These are phyloP conservation scores for Perca flavescens DNA, from an alignment of 2,113 vertebrate species.

Conservation along the genomic window DNA sequence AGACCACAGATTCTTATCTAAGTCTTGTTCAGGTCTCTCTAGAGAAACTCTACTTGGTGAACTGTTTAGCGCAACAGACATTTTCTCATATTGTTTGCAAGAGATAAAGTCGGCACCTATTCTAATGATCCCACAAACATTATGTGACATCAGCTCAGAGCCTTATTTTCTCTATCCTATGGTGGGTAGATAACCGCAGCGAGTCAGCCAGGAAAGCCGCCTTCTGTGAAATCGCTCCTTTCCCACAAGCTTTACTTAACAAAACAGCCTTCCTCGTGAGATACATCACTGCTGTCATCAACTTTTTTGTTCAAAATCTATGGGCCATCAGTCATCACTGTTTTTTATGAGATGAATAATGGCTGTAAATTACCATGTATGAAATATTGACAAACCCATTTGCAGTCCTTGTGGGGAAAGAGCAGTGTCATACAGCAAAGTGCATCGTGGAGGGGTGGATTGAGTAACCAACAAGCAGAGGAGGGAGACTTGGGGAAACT, in stretches of 20 bases:
- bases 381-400: slow-evolving; percentile 75
- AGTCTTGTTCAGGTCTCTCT: neutral
- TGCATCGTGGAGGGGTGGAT: slow-evolving; percentile 18
- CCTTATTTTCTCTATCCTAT: slow-evolving; percentile 25
- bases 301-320: slow-evolving; percentile 55
- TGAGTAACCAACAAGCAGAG: slow-evolving; percentile 37
- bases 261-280: slow-evolving; percentile 44
- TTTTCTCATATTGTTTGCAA: slow-evolving; percentile 27
- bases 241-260: slow-evolving; percentile 44
- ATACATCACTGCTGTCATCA: slow-evolving; percentile 60
- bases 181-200: slow-evolving; percentile 25
- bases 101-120: slow-evolving; percentile 30
- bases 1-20: slow-evolving; percentile 3
- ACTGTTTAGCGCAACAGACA: neutral
- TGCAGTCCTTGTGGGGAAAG: slow-evolving; percentile 54
- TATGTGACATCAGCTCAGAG: slow-evolving; percentile 20
- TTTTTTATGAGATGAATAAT: slow-evolving; percentile 63
- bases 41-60: slow-evolving; percentile 5
- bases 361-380: slow-evolving; percentile 64
- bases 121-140: slow-evolving; percentile 39
- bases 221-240: slow-evolving; percentile 35
- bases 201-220: slow-evolving; percentile 14
- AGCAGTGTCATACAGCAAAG: slow-evolving; percentile 39
- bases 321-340: slow-evolving; percentile 60
- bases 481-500: neutral